Evolutionary conservation across 2,797 vertebrate genomes (phyloP), one percentile per base, ranked within the genome.

Genomic region (Meriones psammophilus): DNA sequence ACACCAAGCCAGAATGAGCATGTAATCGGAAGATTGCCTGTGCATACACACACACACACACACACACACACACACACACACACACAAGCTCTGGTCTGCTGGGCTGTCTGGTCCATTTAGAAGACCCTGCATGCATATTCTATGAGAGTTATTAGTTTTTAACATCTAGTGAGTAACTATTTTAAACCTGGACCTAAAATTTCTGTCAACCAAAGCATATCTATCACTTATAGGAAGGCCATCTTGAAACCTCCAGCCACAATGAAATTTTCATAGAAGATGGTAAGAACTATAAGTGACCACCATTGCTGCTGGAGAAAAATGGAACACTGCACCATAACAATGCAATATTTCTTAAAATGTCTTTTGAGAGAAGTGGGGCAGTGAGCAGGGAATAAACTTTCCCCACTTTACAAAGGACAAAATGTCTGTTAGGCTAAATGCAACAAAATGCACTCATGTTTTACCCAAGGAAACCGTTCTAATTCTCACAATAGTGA

Each of bases 201-300:
- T 46, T 46, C 15, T 36, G 28, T 68, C 18, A 17, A 83, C 3
- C 69, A 79, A 85, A 92, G 39, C 3, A 66, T 8, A 10, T 66
- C 58, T 77, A 13, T 26, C 74, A 85, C 3, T 79, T 12, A 89
- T 20, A 88, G 54, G 50, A 14, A 89, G 60, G 2, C 69, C 64
- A 91, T 89, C 76, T 78, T 74, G 42, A 89, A 89, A 89, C 20
- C 62, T 83, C 46, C 33, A 56, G 39, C 36, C 36, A 64, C 74
- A 92, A 86, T 33, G 9, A 12, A 84, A 26, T 58, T 73, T 84
- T 18, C 15, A 26, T 22, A 12, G 86, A 89, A 86, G 79, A 76
- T 30, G 28, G 54, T 12, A 22, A 76, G 69, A 54, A 94, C 5
- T 17, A 0, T 71, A 60, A 46, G 1, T 64, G 17, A 74, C 68